Percentiles rank a stretch among this genome's conserved stretches.
phyloP scores from a whole-genome alignment of 1,140 invertebrate genomes.

The Zaprionus capensis region DNA sequence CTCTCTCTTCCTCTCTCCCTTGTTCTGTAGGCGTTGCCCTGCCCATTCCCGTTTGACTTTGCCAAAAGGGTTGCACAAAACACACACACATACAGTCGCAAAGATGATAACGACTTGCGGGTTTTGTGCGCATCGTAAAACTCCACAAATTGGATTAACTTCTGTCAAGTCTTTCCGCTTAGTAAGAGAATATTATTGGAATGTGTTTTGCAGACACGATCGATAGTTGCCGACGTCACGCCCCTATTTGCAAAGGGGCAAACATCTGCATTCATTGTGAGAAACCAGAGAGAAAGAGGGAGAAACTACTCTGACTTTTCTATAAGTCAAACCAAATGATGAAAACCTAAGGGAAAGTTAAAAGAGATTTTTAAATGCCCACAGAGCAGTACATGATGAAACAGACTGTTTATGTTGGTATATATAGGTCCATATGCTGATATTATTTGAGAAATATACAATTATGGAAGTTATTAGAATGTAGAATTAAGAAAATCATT shows the following conservation, averaged over 20 bases:
- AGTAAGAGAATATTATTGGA: constrained; percentile 23
- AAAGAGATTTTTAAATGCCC: neutral
- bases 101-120: constrained; percentile 76
- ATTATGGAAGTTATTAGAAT: no score
- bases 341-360: constrained; percentile 9
- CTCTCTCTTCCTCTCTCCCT: neutral
- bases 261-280: constrained; percentile 43
- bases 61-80: constrained; percentile 55
- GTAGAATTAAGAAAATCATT: no score
- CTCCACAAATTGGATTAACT: constrained; percentile 80
- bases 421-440: neutral
- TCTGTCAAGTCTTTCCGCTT: constrained; percentile 50
- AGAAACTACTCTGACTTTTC: constrained; percentile 22
- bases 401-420: neutral
- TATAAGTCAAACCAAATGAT: constrained; percentile 4
- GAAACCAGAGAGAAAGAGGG: constrained; percentile 5
- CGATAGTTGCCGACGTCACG: constrained; percentile 44
- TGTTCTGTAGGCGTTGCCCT: constrained; percentile 42
- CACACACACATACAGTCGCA: constrained; percentile 32
- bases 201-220: constrained; percentile 1
- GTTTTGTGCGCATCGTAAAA: constrained; percentile 65
- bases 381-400: neutral
- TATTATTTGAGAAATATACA: neutral
- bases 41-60: constrained; percentile 48
- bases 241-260: constrained; percentile 8